Evolutionary conservation across 2,113 vertebrate genomes (phyloP), one percentile per base, ranked within the genome.

Genomic region (Hippocampus guttulatus): DNA sequence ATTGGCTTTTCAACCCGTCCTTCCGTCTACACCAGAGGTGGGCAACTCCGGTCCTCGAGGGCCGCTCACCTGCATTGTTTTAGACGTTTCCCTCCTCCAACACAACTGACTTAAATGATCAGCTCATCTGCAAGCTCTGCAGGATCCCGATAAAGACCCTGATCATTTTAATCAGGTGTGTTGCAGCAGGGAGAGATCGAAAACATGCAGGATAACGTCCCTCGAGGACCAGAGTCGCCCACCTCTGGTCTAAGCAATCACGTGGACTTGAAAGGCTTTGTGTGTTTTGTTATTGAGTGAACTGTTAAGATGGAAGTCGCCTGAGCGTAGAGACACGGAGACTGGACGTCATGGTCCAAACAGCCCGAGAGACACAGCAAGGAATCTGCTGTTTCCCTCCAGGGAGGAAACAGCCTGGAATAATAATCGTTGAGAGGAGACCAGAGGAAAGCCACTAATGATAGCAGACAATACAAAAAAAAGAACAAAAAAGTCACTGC

Each of bases 371-470:
- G 55, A 81, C 75, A 87, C 74, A 55, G 68, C 2, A 43, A 69
- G 65, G 68, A 65, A 75, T 83, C 75, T n/a, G 73, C 78, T 64
- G 76, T 73, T 64, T 85, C 64, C 57, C 69, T 81, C 68, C 65
- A 67, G 72, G 66, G 76, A 68, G 77, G 76, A 83, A 83, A 76
- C 79, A 73, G 87, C 78, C 78, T 83, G 82, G 76, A 86, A 84
- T 87, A 87, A 89, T 81, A 81, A 85, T 78, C 75, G 84, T 82
- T 69, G 79, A 75, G 78, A 68, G 81, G 81, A 89, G 86, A 87
- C 81, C 18, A 87, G 81, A 86, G 62, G 60, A 80, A 89, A 88
- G 86, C 88, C 87, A 87, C 85, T 90, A 90, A 91, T 90, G 86
- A 88, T 86, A 88, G 86, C 83, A 84, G 85, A 88, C 87, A 86